A percentile compares a stretch with the other conserved stretches of the same genome.
Conservation (phyloP, 2,888 invertebrate genomes). For the Amphiduros pacificus region DNA sequence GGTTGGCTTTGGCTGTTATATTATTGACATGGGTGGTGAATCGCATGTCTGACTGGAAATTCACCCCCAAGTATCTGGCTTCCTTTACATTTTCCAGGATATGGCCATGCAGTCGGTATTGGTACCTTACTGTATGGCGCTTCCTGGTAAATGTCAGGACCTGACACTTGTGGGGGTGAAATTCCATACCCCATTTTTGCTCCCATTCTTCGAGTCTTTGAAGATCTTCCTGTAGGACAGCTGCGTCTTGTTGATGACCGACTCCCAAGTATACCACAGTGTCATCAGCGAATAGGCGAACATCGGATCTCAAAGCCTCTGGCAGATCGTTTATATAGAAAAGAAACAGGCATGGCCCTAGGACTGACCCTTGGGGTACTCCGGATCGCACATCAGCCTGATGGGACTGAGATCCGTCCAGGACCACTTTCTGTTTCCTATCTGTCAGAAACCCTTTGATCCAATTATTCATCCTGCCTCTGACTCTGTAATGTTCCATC, state of each 20-base stretch:
- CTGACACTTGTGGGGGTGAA: not conserved
- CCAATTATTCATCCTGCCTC: not conserved
- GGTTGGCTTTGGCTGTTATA: too few relatives aligned
- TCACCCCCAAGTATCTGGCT: not conserved
- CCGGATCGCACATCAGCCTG: not conserved
- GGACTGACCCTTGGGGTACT: not conserved
- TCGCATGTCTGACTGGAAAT: not conserved
- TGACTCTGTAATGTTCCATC: not conserved
- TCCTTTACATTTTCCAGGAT: not conserved
- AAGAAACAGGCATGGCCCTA: not conserved
- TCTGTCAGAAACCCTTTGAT: not conserved
- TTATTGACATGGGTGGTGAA: too few relatives aligned
- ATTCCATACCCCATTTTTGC: not conserved
- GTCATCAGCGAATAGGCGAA: too few relatives aligned
- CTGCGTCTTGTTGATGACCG: not conserved
- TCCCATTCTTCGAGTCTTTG: slow-evolving; percentile 1
- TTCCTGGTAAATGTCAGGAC: not conserved
- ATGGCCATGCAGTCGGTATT: not conserved
- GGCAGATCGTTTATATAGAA: not conserved
- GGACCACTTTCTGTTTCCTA: not conserved
- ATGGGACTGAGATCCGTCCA: not conserved
- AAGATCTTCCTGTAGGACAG: not conserved
- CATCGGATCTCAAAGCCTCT: too few relatives aligned
- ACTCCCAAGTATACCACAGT: not conserved
- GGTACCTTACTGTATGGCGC: not conserved